A percentile compares a stretch with the other conserved stretches of the same genome.
Conservation (phyloP, 2,888 invertebrate genomes). For the Acrobasis suavella region DNA sequence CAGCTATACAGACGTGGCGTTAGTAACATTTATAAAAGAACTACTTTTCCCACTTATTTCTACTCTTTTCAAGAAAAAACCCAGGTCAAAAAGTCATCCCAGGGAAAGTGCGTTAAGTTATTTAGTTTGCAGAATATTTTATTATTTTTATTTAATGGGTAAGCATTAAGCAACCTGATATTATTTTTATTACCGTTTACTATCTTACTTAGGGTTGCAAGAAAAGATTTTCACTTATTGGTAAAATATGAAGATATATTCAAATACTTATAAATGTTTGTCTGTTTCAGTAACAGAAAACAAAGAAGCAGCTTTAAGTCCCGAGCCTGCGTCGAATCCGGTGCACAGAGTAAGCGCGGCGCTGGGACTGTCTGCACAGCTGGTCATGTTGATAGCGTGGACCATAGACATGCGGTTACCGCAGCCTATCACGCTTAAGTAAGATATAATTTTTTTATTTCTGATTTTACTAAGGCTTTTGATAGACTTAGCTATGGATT, state of each 20-base stretch:
- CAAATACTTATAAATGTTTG: background rate
- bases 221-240: no score
- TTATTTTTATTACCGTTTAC: no score
- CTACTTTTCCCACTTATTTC: no score
- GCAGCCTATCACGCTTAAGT: slow-evolving; percentile 61
- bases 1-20: slow-evolving; percentile 90
- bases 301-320: slow-evolving; percentile 18
- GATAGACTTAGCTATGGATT: background rate
- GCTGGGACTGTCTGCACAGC: slow-evolving; percentile 92
- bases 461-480: background rate
- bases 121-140: no score
- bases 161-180: no score
- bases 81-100: no score
- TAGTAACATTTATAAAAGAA: slow-evolving; percentile 41
- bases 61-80: no score
- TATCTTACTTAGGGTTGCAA: no score
- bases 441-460: slow-evolving; percentile 4
- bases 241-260: no score
- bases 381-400: slow-evolving; percentile 91
- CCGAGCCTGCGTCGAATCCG: slow-evolving; percentile 12
- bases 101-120: no score
- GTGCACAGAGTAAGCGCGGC: slow-evolving; percentile 64
- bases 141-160: no score
- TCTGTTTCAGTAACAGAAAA: slow-evolving; percentile 24
- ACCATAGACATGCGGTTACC: slow-evolving; percentile 92